A percentile compares a stretch with the other conserved stretches of the same genome.
Conservation (phyloP, 2,888 invertebrate species). For the Brachypalpus laphriformis region DNA sequence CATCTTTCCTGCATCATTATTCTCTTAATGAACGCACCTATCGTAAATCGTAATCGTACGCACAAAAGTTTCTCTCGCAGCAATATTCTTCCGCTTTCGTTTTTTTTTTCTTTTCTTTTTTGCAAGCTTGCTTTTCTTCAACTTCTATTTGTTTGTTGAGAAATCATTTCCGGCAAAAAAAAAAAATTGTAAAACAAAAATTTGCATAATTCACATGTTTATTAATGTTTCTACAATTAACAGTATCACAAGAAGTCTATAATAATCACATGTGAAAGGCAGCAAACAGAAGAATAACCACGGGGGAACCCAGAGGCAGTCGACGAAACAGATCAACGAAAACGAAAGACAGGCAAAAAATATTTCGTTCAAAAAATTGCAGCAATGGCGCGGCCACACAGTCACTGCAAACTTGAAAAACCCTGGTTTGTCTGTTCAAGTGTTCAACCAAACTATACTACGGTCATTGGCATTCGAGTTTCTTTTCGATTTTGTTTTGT, state of each 20-base stretch:
- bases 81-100: background rate
- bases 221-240: background rate
- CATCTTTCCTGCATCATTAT: too few species aligned
- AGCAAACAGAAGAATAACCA: background rate
- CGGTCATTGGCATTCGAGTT: slow-evolving; percentile 33
- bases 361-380: too few species aligned
- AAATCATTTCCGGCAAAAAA: slow-evolving; percentile 27
- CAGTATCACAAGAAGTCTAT: slow-evolving; percentile 2
- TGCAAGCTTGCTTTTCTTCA: too few species aligned
- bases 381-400: background rate
- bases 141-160: too few species aligned
- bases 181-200: too few species aligned
- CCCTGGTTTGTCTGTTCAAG: background rate
- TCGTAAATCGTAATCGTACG: too few species aligned
- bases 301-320: background rate
- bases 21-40: too few species aligned
- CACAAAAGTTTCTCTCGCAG: too few species aligned
- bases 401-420: background rate
- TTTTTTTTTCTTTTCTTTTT: background rate
- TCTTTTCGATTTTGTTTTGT: background rate
- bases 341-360: background rate
- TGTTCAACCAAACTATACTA: background rate
- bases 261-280: slow-evolving; percentile 12
- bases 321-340: background rate
- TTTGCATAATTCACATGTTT: slow-evolving; percentile 32